A percentile compares a stretch with the other conserved stretches of the same genome.
Conservation (phyloP, 2,797 vertebrate genomes). For the Hoplostethus mediterraneus region DNA sequence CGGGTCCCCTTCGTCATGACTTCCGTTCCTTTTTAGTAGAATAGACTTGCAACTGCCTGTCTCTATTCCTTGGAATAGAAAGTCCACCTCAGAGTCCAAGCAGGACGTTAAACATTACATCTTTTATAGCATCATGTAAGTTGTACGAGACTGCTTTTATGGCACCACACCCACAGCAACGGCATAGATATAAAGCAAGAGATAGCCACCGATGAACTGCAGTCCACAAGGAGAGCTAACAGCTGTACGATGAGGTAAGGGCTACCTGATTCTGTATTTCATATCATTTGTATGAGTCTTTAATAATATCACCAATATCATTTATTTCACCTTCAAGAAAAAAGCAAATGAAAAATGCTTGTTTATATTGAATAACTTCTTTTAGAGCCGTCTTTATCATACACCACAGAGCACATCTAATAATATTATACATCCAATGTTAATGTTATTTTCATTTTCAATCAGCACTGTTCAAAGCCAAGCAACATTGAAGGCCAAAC, state of each 20-base stretch:
- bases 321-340: neutral
- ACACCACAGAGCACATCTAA: neutral
- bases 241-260: constrained; percentile 20
- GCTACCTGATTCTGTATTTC: neutral
- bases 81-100: neutral
- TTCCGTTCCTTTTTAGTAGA: neutral
- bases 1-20: too few species aligned
- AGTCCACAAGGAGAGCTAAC: neutral
- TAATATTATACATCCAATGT: neutral
- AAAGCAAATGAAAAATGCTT: too few species aligned
- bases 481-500: constrained; percentile 20
- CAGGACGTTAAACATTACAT: neutral
- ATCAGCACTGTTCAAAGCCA: constrained; percentile 10
- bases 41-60: neutral
- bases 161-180: constrained; percentile 20
- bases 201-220: neutral
- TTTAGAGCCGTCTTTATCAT: neutral
- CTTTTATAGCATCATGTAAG: constrained; percentile 27
- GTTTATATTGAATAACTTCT: neutral
- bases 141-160: constrained; percentile 51
- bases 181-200: neutral
- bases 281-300: neutral
- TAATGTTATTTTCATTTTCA: neutral
- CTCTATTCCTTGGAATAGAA: constrained; percentile 1
- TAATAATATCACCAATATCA: neutral